Base-by-base conservation (phyloP, 2,797 vertebrate genomes). In the Poliocrania exsul region DNA sequence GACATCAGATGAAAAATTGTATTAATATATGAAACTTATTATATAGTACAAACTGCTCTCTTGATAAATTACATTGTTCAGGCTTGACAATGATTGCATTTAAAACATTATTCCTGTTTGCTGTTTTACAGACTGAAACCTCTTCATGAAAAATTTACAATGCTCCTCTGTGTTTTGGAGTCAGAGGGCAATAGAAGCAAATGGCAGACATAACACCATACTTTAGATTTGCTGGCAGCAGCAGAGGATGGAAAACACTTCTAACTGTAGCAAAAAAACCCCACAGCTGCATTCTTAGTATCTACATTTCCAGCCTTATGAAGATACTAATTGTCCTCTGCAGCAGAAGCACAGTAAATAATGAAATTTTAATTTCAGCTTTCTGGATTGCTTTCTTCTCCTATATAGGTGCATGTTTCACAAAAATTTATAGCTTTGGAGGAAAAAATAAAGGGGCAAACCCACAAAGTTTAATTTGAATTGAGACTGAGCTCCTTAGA, bases 21-120 rank as follows among this genome's bases (percentile, higher is more conserved):
- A 99, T 99, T 99, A 99, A 99, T 99, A 99, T 99, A 98, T 99
- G 99, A 99, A 99, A 99, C 99, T 99, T 99, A 99, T 99, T 99
- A 99, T 99, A 99, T 99, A 99, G 98, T 99, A 99, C 98, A 99
- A 99, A 99, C 99, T 98, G 99, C 98, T 99, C 99, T 99, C 98
- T 99, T 99, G 99, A 99, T 99, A 99, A 99, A 99, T 99, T 99
- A 99, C 99, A 99, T 99, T 99, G 99, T 99, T 99, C 99, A 98
- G 98, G 98, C 98, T 98, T 99, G 99, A 99, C 99, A 99, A 99
- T 99, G 99, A 99, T 99, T 99, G 99, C 99, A 99, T 99, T 99
- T 99, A 99, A 99, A 99, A 99, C 99, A 99, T 99, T 99, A 99
- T 99, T 99, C 99, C 99, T 99, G 98, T 99, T 99, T 99, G 98